These are phyloP conservation scores for rabbit (Oryctolagus cuniculus) DNA, from an alignment of 2,113 vertebrate species.

Conservation along the genomic window DNA sequence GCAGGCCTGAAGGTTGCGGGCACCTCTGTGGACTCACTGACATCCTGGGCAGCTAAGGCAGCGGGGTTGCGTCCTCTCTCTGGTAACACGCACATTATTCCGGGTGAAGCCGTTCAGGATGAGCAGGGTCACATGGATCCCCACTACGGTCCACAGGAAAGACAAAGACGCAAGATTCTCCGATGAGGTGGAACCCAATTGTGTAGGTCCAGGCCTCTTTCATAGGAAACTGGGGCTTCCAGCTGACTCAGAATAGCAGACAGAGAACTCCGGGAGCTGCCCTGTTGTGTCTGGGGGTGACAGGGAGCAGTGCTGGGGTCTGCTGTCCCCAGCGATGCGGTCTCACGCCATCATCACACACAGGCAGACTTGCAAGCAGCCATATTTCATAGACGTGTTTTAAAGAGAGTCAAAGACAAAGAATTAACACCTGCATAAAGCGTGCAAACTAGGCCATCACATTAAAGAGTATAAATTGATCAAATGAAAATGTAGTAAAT, in stretches of 20 bases:
- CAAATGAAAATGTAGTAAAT: constrained; percentile 84
- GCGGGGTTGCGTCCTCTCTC: not conserved
- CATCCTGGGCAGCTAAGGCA: not conserved
- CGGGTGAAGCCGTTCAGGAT: not conserved
- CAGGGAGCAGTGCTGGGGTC: not conserved
- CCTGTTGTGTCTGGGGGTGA: not conserved
- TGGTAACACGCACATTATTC: too few species aligned
- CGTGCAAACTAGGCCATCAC: constrained; percentile 79
- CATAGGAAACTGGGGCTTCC: not conserved
- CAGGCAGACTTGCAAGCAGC: constrained; percentile 5
- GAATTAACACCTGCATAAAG: constrained; percentile 82
- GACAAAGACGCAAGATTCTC: not conserved
- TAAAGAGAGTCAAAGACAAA: constrained; percentile 77
- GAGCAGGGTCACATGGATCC: not conserved
- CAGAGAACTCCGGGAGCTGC: constrained; percentile 20
- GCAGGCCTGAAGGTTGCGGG: not conserved
- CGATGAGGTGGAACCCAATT: constrained; percentile 1
- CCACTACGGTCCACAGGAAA: constrained; percentile 13
- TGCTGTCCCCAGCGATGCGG: not conserved
- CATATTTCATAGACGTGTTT: constrained; percentile 41
- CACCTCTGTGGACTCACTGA: not conserved
- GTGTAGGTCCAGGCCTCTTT: not conserved
- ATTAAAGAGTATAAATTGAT: constrained; percentile 81
- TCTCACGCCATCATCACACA: not conserved
- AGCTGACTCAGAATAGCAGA: constrained; percentile 4